Evolutionary conservation across 2,113 vertebrate species (phyloP).

Genomic region (Pan paniscus): DNA sequence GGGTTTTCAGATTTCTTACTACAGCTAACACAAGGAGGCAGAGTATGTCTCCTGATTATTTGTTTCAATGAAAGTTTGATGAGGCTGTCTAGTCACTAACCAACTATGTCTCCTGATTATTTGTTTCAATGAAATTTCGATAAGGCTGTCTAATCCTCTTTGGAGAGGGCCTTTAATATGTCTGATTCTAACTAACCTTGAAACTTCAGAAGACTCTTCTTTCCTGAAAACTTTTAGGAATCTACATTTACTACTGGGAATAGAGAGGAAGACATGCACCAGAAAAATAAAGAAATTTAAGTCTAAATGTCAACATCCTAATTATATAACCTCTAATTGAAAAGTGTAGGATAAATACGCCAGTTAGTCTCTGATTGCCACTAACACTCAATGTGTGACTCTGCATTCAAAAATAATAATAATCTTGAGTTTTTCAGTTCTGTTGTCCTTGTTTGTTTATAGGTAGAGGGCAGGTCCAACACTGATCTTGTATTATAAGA

Average conservation of each 20-base stretch:
- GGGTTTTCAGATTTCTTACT: conserved; percentile 17
- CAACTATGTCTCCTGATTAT: background rate
- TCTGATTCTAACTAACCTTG: background rate
- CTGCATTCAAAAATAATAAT: conserved; percentile 13
- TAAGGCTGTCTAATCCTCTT: background rate
- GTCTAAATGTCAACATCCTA: background rate
- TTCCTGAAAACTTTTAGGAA: conserved; percentile 10
- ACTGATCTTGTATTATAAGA: background rate
- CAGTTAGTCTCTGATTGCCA: background rate
- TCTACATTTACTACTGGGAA: background rate
- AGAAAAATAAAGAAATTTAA: conserved; percentile 14
- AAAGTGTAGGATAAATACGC: background rate
- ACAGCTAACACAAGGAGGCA: background rate
- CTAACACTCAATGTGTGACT: background rate
- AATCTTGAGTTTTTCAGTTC: background rate
- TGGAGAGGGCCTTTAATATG: background rate
- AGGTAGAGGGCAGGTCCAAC: background rate
- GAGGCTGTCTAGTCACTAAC: background rate
- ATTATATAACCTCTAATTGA: conserved; percentile 18
- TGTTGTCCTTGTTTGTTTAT: background rate
- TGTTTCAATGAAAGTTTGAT: background rate
- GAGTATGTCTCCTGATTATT: background rate
- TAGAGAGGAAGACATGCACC: background rate
- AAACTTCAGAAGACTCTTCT: background rate
- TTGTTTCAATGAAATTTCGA: background rate